Evolutionary conservation across 35 echinoderm and acorn worm species (phyloP).

Genomic region (Apostichopus californicus): DNA sequence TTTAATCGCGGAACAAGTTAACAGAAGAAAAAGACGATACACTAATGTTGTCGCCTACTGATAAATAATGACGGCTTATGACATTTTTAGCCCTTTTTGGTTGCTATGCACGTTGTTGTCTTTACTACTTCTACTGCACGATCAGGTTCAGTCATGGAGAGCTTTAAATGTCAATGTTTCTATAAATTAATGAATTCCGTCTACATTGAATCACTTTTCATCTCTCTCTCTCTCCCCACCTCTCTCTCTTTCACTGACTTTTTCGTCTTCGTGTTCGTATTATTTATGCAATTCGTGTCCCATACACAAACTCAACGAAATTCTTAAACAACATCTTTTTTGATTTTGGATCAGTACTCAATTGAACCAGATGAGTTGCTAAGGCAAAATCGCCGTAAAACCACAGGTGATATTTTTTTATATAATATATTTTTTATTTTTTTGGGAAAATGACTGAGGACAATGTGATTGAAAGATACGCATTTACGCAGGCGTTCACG

Average conservation of each 20-base stretch:
- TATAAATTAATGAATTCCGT: background rate
- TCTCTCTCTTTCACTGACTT: too few relatives aligned
- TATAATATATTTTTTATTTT: background rate
- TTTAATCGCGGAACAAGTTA: too few relatives aligned
- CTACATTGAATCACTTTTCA: too few relatives aligned
- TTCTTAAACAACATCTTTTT: too few relatives aligned
- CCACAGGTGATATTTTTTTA: background rate
- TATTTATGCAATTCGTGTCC: too few relatives aligned
- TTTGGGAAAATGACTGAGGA: background rate
- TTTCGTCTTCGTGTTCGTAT: too few relatives aligned
- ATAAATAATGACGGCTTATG: background rate
- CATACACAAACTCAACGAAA: too few relatives aligned
- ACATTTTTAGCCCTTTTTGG: background rate
- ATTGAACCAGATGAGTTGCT: background rate
- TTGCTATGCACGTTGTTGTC: background rate
- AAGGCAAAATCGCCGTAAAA: background rate
- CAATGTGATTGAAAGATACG: background rate
- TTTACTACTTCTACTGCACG: background rate
- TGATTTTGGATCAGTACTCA: too few relatives aligned
- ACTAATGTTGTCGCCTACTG: too few relatives aligned
- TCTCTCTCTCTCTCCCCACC: too few relatives aligned
- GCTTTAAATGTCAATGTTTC: background rate
- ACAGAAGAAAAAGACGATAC: too few relatives aligned
- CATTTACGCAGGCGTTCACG: background rate
- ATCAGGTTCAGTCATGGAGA: too few relatives aligned